phyloP scores from a whole-genome alignment of 2,888 invertebrate genomes.

The Heteromyza rotundicornis region DNA sequence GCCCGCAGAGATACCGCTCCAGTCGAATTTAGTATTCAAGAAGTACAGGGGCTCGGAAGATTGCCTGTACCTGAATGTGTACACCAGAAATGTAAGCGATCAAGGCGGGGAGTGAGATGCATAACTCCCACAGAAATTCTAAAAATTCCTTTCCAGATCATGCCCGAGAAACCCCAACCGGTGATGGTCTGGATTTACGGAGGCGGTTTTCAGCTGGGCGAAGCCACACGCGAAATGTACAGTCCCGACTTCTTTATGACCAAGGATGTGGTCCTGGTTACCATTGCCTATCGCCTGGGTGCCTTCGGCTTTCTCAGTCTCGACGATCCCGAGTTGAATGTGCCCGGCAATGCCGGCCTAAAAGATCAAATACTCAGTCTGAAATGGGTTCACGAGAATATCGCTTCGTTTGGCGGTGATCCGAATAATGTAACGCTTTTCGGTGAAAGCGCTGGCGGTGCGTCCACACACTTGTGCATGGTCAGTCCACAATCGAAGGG shows the following conservation, averaged over 20 bases:
- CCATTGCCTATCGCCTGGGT: conserved; percentile 64
- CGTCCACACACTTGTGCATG: conserved; percentile 63
- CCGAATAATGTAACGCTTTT: conserved; percentile 65
- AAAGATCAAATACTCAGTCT: conserved; percentile 65
- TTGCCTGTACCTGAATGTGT: conserved; percentile 66
- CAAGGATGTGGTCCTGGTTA: conserved; percentile 63
- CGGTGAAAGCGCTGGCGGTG: conserved; percentile 66
- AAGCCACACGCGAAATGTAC: conserved; percentile 59
- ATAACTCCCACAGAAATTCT: background rate
- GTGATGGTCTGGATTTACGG: conserved; percentile 66
- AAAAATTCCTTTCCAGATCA: conserved; percentile 37
- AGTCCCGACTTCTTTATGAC: conserved; percentile 64
- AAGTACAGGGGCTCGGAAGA: conserved; percentile 65
- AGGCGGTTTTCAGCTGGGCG: conserved; percentile 63
- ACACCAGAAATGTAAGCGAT: conserved; percentile 53
- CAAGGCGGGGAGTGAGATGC: background rate
- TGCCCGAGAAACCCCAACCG: conserved; percentile 45
- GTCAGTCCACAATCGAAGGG: conserved; percentile 63
- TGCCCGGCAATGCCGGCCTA: conserved; percentile 66
- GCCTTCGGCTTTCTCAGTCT: conserved; percentile 64
- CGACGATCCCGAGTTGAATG: conserved; percentile 61
- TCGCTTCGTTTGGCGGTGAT: conserved; percentile 64
- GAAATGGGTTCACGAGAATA: conserved; percentile 65
- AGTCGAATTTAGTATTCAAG: conserved; percentile 52
- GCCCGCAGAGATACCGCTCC: conserved; percentile 54